A percentile compares a stretch with the other conserved stretches of the same genome.
Conservation (phyloP, 2,113 vertebrate species). For the Clarias batrachus region DNA sequence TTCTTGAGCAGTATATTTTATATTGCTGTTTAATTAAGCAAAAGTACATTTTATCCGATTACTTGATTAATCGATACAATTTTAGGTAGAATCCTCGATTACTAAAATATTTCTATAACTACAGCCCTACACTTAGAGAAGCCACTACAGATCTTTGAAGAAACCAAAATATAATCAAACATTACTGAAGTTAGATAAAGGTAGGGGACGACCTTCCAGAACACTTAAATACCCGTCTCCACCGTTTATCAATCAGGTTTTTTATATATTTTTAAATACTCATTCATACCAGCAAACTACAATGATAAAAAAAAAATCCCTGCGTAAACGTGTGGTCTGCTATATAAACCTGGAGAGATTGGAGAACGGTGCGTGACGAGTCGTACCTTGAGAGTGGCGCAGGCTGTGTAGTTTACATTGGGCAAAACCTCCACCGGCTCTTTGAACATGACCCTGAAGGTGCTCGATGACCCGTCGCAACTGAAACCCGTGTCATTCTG, state of each 20-base stretch:
- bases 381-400: conserved; percentile 90
- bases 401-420: conserved; percentile 95
- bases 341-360: not conserved
- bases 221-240: not conserved
- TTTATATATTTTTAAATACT: not conserved
- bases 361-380: not conserved
- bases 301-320: not conserved
- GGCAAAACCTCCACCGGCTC: conserved; percentile 94
- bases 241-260: no score
- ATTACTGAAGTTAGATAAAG: not conserved
- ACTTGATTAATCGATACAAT: no score
- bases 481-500: conserved; percentile 98
- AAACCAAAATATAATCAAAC: not conserved
- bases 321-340: not conserved
- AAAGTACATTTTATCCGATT: no score
- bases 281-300: not conserved
- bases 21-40: no score
- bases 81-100: no score
- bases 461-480: conserved; percentile 91
- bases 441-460: conserved; percentile 98
- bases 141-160: not conserved
- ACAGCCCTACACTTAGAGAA: not conserved
- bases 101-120: no score
- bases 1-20: no score
- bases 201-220: not conserved